Evolutionary conservation across 2,888 invertebrate species (phyloP), one percentile per base, ranked within the genome.

Genomic region (Hypomecis punctinalis): DNA sequence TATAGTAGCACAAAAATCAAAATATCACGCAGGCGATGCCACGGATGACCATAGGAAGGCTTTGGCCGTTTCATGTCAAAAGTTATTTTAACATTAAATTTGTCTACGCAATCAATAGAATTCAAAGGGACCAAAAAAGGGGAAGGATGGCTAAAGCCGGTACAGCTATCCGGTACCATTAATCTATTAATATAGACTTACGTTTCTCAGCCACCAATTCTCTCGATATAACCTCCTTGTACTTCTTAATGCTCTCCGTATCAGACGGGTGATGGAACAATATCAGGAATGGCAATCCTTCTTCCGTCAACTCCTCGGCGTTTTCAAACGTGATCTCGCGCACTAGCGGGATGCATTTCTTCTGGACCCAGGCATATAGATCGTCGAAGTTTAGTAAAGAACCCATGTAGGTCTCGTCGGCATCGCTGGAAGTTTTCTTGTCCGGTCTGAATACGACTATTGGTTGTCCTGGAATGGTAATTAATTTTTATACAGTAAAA

Each of bases 301-400:
- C 99, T 88, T 99, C 99, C 0, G 99, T 99, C 35, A 99, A 90
- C 88, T 99, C 99, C 90, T 99, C 99, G 1, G 99, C 99, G 94
- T 99, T 99, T 90, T 99, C 99, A 89, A 99, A 99, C 0, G 99
- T 99, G 66, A 99, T 99, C 90, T 99, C 99, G 60, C 99, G 94
- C 0, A 99, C 99, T 10, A 99, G 91, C 0, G 99, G 99, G 45
- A 99, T 97, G 86, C 99, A 99, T 82, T 97, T 98, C 73, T 98
- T 97, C 67, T 97, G 95, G 0, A 96, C 94, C 99, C 99, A 99
- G 66, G 95, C 94, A 78, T 96, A 95, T n/a, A 99, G 82, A 73
- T 97, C 97, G 78, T 98, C 98, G 77, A 96, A 97, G 80, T 94
- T 96, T 6, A 89, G 89, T 47, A 97, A 82, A 60, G 95, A 95